phyloP scores from a whole-genome alignment of 1,140 invertebrate genomes.

The Drosophila cardini region DNA sequence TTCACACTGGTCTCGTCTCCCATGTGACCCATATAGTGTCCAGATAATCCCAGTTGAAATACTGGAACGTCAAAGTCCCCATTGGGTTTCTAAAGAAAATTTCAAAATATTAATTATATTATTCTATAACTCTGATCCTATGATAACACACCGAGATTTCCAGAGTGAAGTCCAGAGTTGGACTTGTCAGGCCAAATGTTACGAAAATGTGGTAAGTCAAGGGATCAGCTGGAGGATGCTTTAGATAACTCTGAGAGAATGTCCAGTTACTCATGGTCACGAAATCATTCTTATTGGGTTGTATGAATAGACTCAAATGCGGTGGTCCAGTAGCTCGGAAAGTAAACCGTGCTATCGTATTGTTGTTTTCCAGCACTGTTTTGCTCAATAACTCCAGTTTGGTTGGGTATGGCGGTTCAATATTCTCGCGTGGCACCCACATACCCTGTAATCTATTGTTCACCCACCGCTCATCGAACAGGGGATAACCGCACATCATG shows the following conservation, averaged over 20 bases:
- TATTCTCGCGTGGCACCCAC: constrained; percentile 42
- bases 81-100: constrained; percentile 82
- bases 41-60: constrained; percentile 36
- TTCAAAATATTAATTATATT: not conserved
- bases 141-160: constrained; percentile 58
- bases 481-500: constrained; percentile 90
- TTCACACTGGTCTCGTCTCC: constrained; percentile 17
- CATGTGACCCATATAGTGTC: constrained; percentile 19
- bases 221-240: constrained; percentile 5
- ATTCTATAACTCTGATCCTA: no score
- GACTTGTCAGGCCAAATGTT: constrained; percentile 71
- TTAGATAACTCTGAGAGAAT: constrained; percentile 20
- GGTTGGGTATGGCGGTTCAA: constrained; percentile 9
- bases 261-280: constrained; percentile 29
- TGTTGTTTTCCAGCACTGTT: constrained; percentile 22
- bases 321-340: constrained; percentile 18
- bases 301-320: constrained; percentile 21
- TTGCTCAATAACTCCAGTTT: constrained; percentile 11
- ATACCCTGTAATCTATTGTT: constrained; percentile 19
- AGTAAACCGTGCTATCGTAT: constrained; percentile 10
- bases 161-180: constrained; percentile 86
- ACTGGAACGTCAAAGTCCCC: constrained; percentile 27
- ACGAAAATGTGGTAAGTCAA: constrained; percentile 31
- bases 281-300: constrained; percentile 30
- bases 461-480: constrained; percentile 86